These are phyloP conservation scores for Eidolon helvum DNA, from an alignment of 2,113 vertebrate genomes.

Conservation along the genomic window DNA sequence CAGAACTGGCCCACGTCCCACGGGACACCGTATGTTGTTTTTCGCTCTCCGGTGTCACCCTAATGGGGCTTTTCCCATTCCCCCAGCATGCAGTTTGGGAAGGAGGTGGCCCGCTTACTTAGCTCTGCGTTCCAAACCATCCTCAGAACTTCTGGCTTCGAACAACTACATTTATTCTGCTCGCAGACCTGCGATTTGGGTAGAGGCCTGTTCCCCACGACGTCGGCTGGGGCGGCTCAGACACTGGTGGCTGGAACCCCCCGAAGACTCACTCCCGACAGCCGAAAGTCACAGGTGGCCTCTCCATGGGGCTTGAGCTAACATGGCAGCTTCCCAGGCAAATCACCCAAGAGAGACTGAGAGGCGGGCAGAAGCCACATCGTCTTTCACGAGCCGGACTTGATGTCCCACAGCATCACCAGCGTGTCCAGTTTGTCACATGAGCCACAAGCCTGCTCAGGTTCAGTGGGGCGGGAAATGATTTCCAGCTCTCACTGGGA, in stretches of 20 bases:
- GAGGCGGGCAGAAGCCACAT: neutral
- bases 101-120: neutral
- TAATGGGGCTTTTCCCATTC: neutral
- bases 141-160: neutral
- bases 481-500: fast-evolving
- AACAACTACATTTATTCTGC: neutral
- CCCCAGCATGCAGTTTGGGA: fast-evolving
- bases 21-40: neutral
- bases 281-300: neutral
- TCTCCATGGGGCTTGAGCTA: neutral
- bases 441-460: neutral
- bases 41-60: neutral
- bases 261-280: fast-evolving
- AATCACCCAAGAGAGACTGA: neutral
- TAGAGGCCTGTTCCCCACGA: fast-evolving
- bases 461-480: neutral
- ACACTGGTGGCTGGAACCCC: neutral
- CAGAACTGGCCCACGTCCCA: fast-evolving
- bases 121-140: neutral
- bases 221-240: fast-evolving
- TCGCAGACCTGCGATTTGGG: neutral
- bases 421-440: fast-evolving
- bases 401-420: neutral
- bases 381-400: fast-evolving
- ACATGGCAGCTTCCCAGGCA: fast-evolving